A percentile compares a stretch with the other conserved stretches of the same genome.
phyloP scores from a whole-genome alignment of 2,797 vertebrate species.

The Thunnus albacares region DNA sequence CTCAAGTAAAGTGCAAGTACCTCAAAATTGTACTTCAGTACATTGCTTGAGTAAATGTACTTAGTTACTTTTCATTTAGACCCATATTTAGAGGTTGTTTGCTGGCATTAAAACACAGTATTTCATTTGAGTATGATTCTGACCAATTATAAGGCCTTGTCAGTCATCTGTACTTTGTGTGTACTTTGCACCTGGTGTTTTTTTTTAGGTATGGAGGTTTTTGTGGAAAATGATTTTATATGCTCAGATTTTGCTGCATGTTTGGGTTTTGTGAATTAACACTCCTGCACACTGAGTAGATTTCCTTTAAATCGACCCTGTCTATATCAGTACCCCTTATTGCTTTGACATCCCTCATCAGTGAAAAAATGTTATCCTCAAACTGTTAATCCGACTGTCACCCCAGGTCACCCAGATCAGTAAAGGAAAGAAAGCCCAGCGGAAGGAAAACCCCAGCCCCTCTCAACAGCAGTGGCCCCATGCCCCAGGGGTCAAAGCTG shows the following conservation, averaged over 20 bases:
- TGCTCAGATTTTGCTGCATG: neutral
- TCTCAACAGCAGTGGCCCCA: slow-evolving; percentile 29
- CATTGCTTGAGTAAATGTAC: too few relatives aligned
- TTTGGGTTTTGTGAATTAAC: slow-evolving; percentile 8
- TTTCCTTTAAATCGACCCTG: neutral
- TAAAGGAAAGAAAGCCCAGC: slow-evolving; percentile 59
- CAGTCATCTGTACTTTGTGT: neutral
- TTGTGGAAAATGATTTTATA: neutral
- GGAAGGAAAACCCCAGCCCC: slow-evolving; percentile 36
- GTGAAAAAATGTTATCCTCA: slow-evolving; percentile 9
- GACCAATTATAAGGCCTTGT: too few relatives aligned
- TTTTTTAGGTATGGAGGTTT: neutral
- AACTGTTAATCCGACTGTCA: slow-evolving; percentile 42
- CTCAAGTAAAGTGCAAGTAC: too few relatives aligned
- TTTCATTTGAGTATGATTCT: neutral
- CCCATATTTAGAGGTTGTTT: neutral
- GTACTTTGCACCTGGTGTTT: neutral
- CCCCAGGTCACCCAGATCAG: slow-evolving; percentile 65
- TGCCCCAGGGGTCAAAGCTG: slow-evolving; percentile 30
- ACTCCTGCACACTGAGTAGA: neutral
- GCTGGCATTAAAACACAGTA: slow-evolving; percentile 8
- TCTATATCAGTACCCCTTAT: slow-evolving; percentile 5
- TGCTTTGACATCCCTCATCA: slow-evolving; percentile 22
- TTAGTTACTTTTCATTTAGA: neutral
- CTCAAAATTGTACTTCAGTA: too few relatives aligned